Percentiles rank a stretch among this genome's conserved stretches.
phyloP scores from a whole-genome alignment of 92 coral and sea anemone species.

The Siderastrea siderea region DNA sequence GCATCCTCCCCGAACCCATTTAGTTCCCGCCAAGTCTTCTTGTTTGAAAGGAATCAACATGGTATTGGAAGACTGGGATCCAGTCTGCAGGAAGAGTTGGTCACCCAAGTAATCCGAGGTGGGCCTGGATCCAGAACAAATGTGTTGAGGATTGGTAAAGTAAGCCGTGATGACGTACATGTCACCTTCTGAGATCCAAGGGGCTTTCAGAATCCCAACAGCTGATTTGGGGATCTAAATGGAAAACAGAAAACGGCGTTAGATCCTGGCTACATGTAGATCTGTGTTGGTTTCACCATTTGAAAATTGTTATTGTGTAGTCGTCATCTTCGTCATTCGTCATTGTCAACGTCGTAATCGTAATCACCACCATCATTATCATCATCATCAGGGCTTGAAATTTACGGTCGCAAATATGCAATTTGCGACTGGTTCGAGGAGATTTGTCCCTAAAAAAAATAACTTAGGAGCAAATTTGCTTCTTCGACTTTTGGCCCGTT shows the following conservation, averaged over 20 bases:
- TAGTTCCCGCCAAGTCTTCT: constrained; percentile 73
- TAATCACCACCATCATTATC: background rate
- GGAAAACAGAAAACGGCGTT: background rate
- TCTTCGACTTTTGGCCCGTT: no score
- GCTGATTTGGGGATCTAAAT: constrained; percentile 71
- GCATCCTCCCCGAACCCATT: constrained; percentile 92
- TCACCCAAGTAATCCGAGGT: constrained; percentile 77
- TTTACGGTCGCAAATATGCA: no score
- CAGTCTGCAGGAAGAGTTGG: constrained; percentile 85
- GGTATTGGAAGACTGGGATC: constrained; percentile 42
- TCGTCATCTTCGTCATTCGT: background rate
- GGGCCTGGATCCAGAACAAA: constrained; percentile 82
- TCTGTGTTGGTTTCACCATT: background rate
- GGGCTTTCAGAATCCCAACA: constrained; percentile 44
- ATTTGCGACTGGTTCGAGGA: no score
- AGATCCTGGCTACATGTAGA: background rate
- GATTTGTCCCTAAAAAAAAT: no score
- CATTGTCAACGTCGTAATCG: background rate
- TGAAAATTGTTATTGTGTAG: background rate
- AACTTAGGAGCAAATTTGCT: no score
- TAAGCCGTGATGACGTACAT: constrained; percentile 94
- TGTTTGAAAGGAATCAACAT: constrained; percentile 82
- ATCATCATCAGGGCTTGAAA: background rate
- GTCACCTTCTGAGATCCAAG: constrained; percentile 85
- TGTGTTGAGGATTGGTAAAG: constrained; percentile 82